Conservation (phyloP, 1,140 invertebrate genomes). For the Saxidomus purpurata region DNA sequence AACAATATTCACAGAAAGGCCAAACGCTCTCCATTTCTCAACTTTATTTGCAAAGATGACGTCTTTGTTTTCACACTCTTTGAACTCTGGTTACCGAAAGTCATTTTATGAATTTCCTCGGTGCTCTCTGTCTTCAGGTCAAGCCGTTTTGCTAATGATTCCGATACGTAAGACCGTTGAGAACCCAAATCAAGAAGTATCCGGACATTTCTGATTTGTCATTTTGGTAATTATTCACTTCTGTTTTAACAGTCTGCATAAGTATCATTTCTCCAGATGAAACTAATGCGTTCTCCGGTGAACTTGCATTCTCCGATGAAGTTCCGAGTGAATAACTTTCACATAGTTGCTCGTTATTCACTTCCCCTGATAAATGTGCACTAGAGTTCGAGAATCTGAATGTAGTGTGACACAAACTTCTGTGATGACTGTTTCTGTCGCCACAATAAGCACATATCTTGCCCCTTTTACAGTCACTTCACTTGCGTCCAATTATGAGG, state of each 20-base stretch:
- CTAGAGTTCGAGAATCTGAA: neutral
- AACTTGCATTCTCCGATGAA: neutral
- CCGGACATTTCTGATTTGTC: neutral
- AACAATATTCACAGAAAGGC: constrained; percentile 9
- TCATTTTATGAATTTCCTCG: neutral
- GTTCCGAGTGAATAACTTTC: neutral
- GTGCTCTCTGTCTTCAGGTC: neutral
- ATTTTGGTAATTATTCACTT: neutral
- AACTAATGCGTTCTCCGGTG: neutral
- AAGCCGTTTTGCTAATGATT: neutral
- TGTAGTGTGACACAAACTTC: constrained; percentile 17
- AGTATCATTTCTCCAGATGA: constrained; percentile 17
- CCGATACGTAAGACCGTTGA: neutral
- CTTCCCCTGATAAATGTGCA: neutral
- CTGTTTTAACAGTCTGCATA: constrained; percentile 32
- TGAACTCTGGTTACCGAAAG: neutral
- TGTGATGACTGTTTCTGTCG: constrained; percentile 12
- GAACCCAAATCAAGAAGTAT: constrained; percentile 14
- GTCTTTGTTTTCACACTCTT: neutral
- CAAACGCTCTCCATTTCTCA: constrained; percentile 22
- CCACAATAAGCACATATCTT: constrained; percentile 31
- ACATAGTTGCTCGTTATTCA: neutral
- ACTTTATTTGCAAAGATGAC: neutral
- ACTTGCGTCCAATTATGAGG: constrained; percentile 8
- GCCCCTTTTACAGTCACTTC: constrained; percentile 6